Percentiles rank a stretch among this genome's conserved stretches.
phyloP scores from a whole-genome alignment of 2,113 vertebrate genomes.

The Melanerpes formicivorus region DNA sequence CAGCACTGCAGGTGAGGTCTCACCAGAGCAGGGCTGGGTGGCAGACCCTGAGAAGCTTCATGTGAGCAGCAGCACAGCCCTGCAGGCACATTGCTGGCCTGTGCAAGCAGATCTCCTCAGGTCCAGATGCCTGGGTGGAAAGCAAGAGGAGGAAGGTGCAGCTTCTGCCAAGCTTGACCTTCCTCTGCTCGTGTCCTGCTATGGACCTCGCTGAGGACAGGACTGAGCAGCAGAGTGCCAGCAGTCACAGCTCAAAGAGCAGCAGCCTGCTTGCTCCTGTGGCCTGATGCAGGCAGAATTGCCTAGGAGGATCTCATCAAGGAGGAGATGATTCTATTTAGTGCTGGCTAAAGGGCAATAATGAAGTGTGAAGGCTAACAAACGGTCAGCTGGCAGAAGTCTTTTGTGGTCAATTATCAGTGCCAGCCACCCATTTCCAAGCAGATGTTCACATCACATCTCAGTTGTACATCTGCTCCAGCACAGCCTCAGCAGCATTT shows the following conservation, averaged over 20 bases:
- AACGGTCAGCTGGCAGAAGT: slow-evolving; percentile 51
- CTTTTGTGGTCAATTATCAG: slow-evolving; percentile 28
- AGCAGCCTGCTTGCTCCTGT: background rate
- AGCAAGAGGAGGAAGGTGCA: background rate
- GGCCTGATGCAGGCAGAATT: background rate
- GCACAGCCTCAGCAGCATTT: background rate
- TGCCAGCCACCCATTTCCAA: slow-evolving; percentile 8
- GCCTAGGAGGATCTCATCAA: background rate
- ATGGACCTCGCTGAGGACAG: background rate
- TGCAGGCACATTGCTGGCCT: background rate
- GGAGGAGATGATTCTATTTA: slow-evolving; percentile 20
- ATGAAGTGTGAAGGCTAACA: background rate
- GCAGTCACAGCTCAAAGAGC: background rate
- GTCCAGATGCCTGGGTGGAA: background rate
- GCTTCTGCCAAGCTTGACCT: background rate
- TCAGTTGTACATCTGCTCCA: slow-evolving; percentile 12
- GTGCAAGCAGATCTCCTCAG: background rate
- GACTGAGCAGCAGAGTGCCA: background rate
- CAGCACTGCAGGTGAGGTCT: too few species aligned
- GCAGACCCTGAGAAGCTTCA: background rate
- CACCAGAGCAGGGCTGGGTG: too few species aligned
- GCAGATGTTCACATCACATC: slow-evolving; percentile 53
- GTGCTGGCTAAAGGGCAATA: slow-evolving; percentile 13
- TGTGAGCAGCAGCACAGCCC: background rate
- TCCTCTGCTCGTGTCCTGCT: background rate